These are phyloP conservation scores for Plagiodera versicolora DNA, from an alignment of 2,888 invertebrate species.

Conservation along the genomic window DNA sequence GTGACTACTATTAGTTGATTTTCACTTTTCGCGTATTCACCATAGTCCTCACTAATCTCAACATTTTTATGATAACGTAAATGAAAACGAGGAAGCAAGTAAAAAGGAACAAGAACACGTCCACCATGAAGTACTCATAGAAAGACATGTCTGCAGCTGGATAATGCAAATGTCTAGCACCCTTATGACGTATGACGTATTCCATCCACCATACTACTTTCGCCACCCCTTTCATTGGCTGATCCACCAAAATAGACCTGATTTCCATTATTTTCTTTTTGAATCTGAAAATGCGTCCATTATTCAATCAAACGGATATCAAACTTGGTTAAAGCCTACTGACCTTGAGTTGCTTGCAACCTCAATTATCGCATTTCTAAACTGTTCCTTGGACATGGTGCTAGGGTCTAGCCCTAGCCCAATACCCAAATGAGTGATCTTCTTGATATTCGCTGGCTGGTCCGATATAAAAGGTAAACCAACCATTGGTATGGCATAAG, in stretches of 20 bases:
- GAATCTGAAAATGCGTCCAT: conserved; percentile 21
- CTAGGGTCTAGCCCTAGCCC: conserved; percentile 32
- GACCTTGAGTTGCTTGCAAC: conserved; percentile 39
- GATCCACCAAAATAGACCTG: conserved; percentile 26
- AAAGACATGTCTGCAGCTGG: conserved; percentile 54
- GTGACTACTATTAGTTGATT: neutral
- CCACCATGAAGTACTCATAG: conserved; percentile 54
- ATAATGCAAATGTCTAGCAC: conserved; percentile 55
- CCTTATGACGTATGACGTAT: conserved; percentile 42
- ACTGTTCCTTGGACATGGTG: conserved; percentile 37
- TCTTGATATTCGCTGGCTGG: conserved; percentile 40
- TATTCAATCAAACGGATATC: no score
- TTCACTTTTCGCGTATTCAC: neutral
- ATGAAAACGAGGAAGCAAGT: neutral
- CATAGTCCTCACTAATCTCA: neutral
- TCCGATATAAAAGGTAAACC: conserved; percentile 45
- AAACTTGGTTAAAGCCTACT: no score
- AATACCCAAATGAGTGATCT: conserved; percentile 34
- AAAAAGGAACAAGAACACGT: conserved; percentile 38
- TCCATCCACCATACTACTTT: conserved; percentile 43
- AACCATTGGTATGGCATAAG: conserved; percentile 40
- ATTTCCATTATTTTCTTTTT: conserved; percentile 30
- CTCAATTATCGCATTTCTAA: conserved; percentile 37
- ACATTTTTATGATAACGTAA: neutral
- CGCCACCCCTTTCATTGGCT: conserved; percentile 37